Evolutionary conservation across 2,797 vertebrate species (phyloP), one percentile per base, ranked within the genome.

Genomic region (Antennarius maculatus): DNA sequence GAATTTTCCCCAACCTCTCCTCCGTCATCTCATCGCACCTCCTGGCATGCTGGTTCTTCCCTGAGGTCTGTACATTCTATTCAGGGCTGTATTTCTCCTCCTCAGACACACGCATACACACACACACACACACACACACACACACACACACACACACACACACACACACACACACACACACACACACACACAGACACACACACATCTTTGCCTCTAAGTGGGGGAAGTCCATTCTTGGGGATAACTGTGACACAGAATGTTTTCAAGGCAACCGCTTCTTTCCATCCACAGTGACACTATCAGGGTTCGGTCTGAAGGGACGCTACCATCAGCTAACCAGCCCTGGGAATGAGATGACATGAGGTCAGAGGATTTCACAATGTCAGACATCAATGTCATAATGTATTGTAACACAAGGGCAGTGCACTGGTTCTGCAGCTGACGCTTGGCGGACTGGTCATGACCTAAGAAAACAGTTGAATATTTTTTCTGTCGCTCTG

Each of bases 41-140:
- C 76, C 80, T 65, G 74, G 59, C 83, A 77, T 81, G 88, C 87
- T 86, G 87, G 88, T 89, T 86, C 86, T 59, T 89, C 88, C 89
- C 90, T 90, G 91, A 92, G 88, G 81, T 81, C 84, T 83, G 74
- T 88, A 89, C 90, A 89, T 88, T 91, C 86, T 77, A 74, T 82
- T 89, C 86, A 90, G 89, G 91, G 89, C 54, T 79, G 66, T 70
- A 54, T 59, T 73, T 73, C 59, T 80, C 63, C 47, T 65, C 69
- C 61, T 66, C 80, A 49, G 59, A 80, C 78, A 84, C 72, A 78
- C 17, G 37, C 80, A 69, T 78, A 72, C 74, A 72, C 48, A 55
- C 72, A 59, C 61, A 66, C 74, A 74, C 62, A 43, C 69, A 71
- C 69, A 79, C 29, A 77, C 45, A 75, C 66, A 77, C 37, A 79